Evolutionary conservation across 2,113 vertebrate species (phyloP).

Genomic region (Cyprinodon variegatus): DNA sequence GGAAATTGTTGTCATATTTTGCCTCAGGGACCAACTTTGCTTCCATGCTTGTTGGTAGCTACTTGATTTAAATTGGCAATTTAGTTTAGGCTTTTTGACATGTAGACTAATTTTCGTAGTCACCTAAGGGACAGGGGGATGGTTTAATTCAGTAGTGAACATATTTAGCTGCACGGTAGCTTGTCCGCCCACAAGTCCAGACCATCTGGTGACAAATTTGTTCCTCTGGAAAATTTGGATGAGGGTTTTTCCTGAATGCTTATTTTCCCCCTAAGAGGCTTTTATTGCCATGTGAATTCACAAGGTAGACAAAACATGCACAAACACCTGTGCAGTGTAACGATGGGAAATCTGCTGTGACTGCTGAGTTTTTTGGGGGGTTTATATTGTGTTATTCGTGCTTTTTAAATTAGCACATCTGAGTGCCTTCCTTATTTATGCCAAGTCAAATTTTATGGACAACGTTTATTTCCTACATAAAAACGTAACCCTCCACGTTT

Average conservation of each 20-base stretch:
- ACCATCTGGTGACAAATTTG: constrained; percentile 69
- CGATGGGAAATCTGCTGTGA: background rate
- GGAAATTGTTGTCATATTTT: constrained; percentile 49
- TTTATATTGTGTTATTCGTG: background rate
- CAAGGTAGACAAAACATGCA: constrained; percentile 1
- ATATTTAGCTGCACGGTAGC: constrained; percentile 62
- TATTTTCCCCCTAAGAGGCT: constrained; percentile 40
- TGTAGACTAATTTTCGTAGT: constrained; percentile 66
- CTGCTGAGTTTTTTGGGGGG: background rate
- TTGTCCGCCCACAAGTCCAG: constrained; percentile 55
- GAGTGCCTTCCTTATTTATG: no score
- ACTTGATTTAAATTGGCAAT: constrained; percentile 71
- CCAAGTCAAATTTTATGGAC: no score
- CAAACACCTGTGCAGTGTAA: constrained; percentile 32
- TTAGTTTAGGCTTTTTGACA: constrained; percentile 62
- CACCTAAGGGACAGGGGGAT: constrained; percentile 58
- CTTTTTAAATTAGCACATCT: background rate
- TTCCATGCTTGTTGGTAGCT: constrained; percentile 58
- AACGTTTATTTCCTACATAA: no score
- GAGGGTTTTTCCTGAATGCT: constrained; percentile 38
- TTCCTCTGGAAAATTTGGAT: constrained; percentile 44
- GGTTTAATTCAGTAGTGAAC: constrained; percentile 65
- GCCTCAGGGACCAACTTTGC: constrained; percentile 47
- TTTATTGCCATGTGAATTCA: constrained; percentile 27
- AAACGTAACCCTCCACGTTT: no score